Percentiles rank a stretch among this genome's conserved stretches.
Evolutionary conservation across 2,797 vertebrate genomes (phyloP).

Genomic region (Australoheros facetus): DNA sequence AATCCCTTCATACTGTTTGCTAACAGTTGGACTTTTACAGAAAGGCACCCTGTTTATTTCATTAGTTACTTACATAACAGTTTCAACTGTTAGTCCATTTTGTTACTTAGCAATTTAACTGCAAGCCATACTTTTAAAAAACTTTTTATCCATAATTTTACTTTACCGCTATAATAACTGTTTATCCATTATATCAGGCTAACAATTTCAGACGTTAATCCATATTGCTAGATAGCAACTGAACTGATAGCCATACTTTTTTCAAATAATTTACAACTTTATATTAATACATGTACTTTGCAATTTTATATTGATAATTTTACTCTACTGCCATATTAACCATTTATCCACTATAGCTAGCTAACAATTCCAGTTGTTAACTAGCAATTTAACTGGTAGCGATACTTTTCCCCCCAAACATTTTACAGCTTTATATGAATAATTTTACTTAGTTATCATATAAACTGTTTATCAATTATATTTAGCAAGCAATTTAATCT

Average conservation of each 20-base stretch:
- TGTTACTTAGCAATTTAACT: background rate
- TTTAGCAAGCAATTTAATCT: background rate
- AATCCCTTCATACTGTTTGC: background rate
- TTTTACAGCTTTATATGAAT: too few relatives aligned
- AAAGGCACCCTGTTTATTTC: background rate
- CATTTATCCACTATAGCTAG: too few relatives aligned
- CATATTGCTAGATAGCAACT: background rate
- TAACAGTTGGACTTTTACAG: background rate
- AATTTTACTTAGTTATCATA: too few relatives aligned
- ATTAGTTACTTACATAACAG: background rate
- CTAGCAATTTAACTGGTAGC: too few relatives aligned
- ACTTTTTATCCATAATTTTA: background rate
- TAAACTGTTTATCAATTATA: background rate
- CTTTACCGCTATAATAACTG: background rate
- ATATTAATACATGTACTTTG: too few relatives aligned
- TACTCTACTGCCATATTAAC: too few relatives aligned
- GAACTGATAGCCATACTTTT: background rate
- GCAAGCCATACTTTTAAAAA: background rate
- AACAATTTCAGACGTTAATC: background rate
- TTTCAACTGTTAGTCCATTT: background rate
- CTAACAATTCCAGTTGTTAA: too few relatives aligned
- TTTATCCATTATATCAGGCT: background rate
- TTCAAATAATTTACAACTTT: too few relatives aligned
- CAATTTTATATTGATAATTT: too few relatives aligned
- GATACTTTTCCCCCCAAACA: too few relatives aligned